Percentiles rank a stretch among this genome's conserved stretches.
These are phyloP conservation scores for Drosophila sulfurigaster DNA, from an alignment of 1,140 invertebrate species.

Conservation along the genomic window DNA sequence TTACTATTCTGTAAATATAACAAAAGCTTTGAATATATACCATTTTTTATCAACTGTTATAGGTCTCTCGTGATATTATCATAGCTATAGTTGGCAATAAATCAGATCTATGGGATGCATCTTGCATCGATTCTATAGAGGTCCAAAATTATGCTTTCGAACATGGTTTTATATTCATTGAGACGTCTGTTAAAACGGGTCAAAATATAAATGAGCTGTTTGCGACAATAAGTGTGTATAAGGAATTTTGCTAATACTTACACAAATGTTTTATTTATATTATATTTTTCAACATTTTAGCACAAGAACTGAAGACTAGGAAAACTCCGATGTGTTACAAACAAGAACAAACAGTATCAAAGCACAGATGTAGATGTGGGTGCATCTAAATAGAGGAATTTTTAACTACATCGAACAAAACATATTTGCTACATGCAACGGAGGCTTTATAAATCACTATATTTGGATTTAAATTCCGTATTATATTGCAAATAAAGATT, in stretches of 20 bases:
- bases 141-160: conserved; percentile 10
- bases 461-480: neutral
- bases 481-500: neutral
- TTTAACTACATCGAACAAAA: neutral
- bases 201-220: conserved; percentile 15
- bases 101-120: conserved; percentile 8
- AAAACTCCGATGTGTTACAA: neutral
- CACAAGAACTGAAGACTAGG: conserved; percentile 4
- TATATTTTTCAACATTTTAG: neutral
- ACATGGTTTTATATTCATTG: conserved; percentile 32
- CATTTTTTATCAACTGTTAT: neutral
- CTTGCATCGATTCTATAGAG: neutral
- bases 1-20: neutral
- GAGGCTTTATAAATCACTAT: neutral
- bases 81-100: conserved; percentile 34
- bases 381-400: neutral
- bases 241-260: neutral
- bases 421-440: neutral
- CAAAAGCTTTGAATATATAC: neutral
- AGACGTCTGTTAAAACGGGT: conserved; percentile 25
- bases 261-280: neutral
- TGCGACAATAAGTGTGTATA: conserved; percentile 5
- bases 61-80: neutral
- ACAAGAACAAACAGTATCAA: no score
- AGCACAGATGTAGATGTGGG: neutral